Percentiles rank a stretch among this genome's conserved stretches.
Conservation (phyloP, 1,140 invertebrate species). For the Episyrphus balteatus region DNA sequence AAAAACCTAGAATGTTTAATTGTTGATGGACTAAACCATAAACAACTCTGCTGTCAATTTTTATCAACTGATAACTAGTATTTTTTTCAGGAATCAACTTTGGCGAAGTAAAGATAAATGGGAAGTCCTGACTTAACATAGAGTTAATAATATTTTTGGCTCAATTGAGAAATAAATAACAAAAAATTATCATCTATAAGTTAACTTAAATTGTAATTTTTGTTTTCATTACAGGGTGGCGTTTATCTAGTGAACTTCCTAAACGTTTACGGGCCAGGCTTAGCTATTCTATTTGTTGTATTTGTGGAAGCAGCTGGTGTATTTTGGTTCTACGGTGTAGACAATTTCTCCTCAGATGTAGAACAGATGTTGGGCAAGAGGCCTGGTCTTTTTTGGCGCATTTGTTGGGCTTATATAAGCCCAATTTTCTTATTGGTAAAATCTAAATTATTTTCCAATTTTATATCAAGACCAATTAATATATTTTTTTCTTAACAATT, state of each 20-base stretch:
- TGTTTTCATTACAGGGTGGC: conserved; percentile 54
- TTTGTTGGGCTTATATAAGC: conserved; percentile 88
- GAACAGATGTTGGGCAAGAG: conserved; percentile 81
- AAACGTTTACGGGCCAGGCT: conserved; percentile 89
- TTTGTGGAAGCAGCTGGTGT: conserved; percentile 92
- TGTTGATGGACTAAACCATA: too few relatives aligned
- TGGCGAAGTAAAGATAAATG: too few relatives aligned
- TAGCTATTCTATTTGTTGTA: conserved; percentile 92
- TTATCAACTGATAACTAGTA: too few relatives aligned
- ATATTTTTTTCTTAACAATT: conserved; percentile 14
- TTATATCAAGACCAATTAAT: background rate
- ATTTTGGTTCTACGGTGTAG: conserved; percentile 92
- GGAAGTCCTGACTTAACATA: too few relatives aligned
- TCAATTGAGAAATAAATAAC: too few relatives aligned
- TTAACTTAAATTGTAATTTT: background rate
- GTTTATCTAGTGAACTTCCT: conserved; percentile 90
- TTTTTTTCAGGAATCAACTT: too few relatives aligned
- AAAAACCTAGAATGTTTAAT: too few relatives aligned
- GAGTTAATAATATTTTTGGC: too few relatives aligned
- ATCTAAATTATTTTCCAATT: background rate
- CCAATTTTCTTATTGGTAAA: conserved; percentile 65
- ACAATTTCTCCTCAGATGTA: conserved; percentile 78
- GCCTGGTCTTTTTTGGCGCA: conserved; percentile 81
- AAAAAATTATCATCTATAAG: too few relatives aligned
- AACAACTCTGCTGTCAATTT: too few relatives aligned